A percentile compares a stretch with the other conserved stretches of the same genome.
phyloP scores from a whole-genome alignment of 1,140 invertebrate genomes.

The Mamestra configurata region DNA sequence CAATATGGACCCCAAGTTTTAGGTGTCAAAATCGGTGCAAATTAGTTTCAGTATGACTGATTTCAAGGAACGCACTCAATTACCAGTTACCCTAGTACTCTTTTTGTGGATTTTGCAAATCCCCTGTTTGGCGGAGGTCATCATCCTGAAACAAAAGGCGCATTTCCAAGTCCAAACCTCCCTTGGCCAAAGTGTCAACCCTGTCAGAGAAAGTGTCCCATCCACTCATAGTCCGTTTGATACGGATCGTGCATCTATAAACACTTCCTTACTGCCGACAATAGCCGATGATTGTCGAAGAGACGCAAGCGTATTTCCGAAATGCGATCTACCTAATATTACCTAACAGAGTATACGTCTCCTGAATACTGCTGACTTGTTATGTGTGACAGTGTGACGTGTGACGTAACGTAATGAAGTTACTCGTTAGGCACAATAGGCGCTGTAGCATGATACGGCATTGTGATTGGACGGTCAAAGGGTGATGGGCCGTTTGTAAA shows the following conservation, averaged over 20 bases:
- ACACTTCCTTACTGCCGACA: constrained; percentile 41
- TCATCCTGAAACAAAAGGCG: too few species aligned
- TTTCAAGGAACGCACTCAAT: too few species aligned
- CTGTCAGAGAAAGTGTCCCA: constrained; percentile 43
- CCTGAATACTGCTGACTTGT: constrained; percentile 31
- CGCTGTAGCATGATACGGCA: background rate
- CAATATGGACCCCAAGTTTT: too few species aligned
- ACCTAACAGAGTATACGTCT: constrained; percentile 19
- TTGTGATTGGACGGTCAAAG: constrained; percentile 30
- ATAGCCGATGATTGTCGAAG: background rate
- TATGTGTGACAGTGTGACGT: constrained; percentile 1
- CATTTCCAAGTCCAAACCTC: too few species aligned
- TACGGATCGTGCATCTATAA: constrained; percentile 41
- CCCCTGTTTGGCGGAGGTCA: too few species aligned
- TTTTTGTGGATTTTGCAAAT: too few species aligned
- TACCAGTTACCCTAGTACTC: too few species aligned
- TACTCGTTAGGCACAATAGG: constrained; percentile 4
- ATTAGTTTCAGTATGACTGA: too few species aligned
- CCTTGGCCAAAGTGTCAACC: constrained; percentile 15
- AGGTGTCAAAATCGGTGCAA: too few species aligned
- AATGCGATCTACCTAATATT: constrained; percentile 41
- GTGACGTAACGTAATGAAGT: constrained; percentile 21
- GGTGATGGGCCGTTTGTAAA: too few species aligned
- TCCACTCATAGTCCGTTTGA: background rate
- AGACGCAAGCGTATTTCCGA: constrained; percentile 33